Evolutionary conservation across 1,140 invertebrate species (phyloP), one percentile per base, ranked within the genome.

Genomic region (Conus betulinus): DNA sequence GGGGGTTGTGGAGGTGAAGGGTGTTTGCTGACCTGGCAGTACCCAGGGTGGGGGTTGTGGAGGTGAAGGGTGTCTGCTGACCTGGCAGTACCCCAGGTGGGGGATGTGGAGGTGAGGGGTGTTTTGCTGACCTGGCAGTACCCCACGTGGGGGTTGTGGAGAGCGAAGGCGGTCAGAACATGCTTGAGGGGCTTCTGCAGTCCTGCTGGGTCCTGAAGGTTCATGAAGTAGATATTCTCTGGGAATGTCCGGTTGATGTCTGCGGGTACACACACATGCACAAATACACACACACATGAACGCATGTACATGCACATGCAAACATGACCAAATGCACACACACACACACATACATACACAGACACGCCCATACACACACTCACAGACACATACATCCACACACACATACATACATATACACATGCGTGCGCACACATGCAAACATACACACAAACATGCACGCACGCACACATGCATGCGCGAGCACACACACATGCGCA

Each of bases 191-290:
- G 93, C 63, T 92, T 90, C 92, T 97, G 97, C 84, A 95, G 93
- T 57, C 93, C 93, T 90, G 97, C 96, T 88, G 97, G 97, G 91
- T 97, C 96, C 13, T 81, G 84, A 3, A 88, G 88, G 90, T 97
- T 96, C 90, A 97, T 97, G 93, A 99, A 99, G 94, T 97, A 98
- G 92, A 99, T 98, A 95, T 99, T 99, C 94, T 99, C 98, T 89
- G 98, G 98, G 96, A 98, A 99, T 89, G 98, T 99, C 90, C 98
- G 87, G 85, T 95, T 94, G 78, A 96, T 92, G 92, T 96, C 95
- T 95, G 89, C 25, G 93, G 92, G 76, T 74, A 88, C 74, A 85
- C 25, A 39, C 76, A 78, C 27, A 17, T 17, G 39, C 27, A 27
- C 15, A 74, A 74, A 17, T 4, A 23, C n/a, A 74, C 71, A 74